phyloP scores from a whole-genome alignment of 2,888 invertebrate species.

The Caradrina kadenii region DNA sequence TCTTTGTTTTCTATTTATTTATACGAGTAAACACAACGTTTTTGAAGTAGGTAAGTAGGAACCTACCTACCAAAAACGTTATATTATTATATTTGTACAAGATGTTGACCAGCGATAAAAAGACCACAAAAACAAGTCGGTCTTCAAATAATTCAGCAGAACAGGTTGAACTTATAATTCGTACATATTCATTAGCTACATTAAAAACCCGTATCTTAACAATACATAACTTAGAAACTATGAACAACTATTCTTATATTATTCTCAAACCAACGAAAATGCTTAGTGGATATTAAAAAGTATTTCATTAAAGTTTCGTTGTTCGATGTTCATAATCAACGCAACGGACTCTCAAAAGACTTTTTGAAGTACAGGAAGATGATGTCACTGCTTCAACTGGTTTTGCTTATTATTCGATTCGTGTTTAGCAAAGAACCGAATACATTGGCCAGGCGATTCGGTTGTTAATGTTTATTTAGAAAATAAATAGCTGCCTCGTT shows the following conservation, averaged over 20 bases:
- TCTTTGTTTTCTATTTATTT: too few relatives aligned
- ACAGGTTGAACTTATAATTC: conserved; percentile 23
- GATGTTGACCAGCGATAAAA: conserved; percentile 27
- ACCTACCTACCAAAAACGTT: background rate
- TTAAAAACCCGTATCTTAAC: background rate
- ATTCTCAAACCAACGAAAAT: conserved; percentile 18
- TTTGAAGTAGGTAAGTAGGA: background rate
- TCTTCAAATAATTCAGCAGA: conserved; percentile 40
- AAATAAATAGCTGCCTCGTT: conserved; percentile 42
- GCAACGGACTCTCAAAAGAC: conserved; percentile 73
- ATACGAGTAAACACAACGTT: background rate
- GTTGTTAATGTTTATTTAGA: conserved; percentile 62
- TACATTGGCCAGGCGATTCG: conserved; percentile 74
- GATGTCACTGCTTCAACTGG: conserved; percentile 89
- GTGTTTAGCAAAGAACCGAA: conserved; percentile 78
- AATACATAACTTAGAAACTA: background rate
- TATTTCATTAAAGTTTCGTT: conserved; percentile 40
- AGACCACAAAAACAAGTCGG: conserved; percentile 23
- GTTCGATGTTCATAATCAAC: conserved; percentile 64
- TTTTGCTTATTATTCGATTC: conserved; percentile 86
- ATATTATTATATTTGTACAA: conserved; percentile 3
- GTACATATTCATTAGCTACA: conserved; percentile 31
- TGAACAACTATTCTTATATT: conserved; percentile 16
- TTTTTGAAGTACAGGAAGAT: conserved; percentile 85
- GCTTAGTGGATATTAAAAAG: conserved; percentile 2